Evolutionary conservation across 1,140 invertebrate species (phyloP).

Genomic region (Pogonus chalceus): DNA sequence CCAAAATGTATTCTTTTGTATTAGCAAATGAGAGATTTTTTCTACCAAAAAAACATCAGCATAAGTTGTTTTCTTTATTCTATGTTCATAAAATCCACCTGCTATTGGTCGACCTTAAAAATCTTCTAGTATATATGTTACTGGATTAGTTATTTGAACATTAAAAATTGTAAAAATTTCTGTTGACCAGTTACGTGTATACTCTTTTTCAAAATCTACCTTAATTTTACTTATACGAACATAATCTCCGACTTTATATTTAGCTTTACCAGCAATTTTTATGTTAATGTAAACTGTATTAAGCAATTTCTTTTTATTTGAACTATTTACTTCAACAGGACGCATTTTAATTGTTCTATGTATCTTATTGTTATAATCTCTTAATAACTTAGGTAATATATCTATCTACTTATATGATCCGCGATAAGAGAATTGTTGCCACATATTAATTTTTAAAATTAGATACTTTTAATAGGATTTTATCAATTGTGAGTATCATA

Average conservation of each 20-base stretch:
- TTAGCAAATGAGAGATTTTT: too few relatives aligned
- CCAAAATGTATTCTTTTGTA: too few relatives aligned
- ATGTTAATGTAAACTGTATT: conserved; percentile 14
- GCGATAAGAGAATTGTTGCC: too few relatives aligned
- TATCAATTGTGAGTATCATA: too few relatives aligned
- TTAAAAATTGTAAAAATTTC: conserved; percentile 25
- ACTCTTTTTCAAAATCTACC: conserved; percentile 23
- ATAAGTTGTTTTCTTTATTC: conserved; percentile 17
- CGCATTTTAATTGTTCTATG: conserved; percentile 35
- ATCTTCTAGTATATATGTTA: background rate
- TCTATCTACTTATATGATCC: conserved; percentile 30
- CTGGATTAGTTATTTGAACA: conserved; percentile 10
- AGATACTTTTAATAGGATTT: too few relatives aligned
- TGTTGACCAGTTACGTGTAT: conserved; percentile 21
- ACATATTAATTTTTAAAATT: too few relatives aligned
- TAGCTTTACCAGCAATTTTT: conserved; percentile 14
- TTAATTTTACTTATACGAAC: conserved; percentile 24
- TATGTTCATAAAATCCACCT: conserved; percentile 19
- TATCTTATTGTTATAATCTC: conserved; percentile 34
- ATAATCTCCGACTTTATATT: conserved; percentile 24
- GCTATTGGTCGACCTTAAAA: conserved; percentile 9
- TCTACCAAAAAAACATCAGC: conserved; percentile 21
- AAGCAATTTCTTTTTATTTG: conserved; percentile 18
- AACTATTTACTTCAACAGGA: conserved; percentile 28
- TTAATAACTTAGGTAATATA: conserved; percentile 29